Evolutionary conservation across 2,888 invertebrate genomes (phyloP).

Genomic region (Apamea sordens): DNA sequence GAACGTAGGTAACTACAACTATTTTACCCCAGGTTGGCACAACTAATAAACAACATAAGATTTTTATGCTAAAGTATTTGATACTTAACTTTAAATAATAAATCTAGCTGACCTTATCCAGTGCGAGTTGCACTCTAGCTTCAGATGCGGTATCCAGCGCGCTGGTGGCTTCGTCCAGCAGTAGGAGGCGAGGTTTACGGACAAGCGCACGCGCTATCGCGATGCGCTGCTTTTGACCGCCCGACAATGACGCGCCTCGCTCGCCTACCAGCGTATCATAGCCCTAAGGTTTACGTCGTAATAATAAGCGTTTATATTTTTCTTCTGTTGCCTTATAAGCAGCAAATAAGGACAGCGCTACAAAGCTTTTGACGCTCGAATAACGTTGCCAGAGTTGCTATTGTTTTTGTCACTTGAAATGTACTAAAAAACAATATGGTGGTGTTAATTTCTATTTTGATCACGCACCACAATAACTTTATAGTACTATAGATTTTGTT

Average conservation of each 20-base stretch:
- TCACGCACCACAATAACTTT: neutral
- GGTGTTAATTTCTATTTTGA: too few species aligned
- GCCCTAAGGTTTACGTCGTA: conserved; percentile 85
- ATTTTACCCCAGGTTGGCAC: neutral
- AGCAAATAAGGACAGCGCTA: neutral
- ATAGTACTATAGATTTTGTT: neutral
- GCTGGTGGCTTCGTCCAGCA: conserved; percentile 91
- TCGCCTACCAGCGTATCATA: conserved; percentile 90
- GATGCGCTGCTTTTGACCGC: conserved; percentile 93
- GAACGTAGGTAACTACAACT: too few species aligned
- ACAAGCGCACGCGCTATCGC: conserved; percentile 92
- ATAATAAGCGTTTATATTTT: neutral
- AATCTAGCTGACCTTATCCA: conserved; percentile 67
- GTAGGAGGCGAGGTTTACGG: conserved; percentile 90
- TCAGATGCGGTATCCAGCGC: conserved; percentile 92
- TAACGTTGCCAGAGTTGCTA: neutral
- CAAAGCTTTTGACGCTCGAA: neutral
- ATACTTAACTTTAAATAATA: neutral
- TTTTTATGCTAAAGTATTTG: neutral
- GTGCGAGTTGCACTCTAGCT: conserved; percentile 77
- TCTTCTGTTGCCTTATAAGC: neutral
- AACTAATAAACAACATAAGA: neutral
- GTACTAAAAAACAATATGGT: neutral
- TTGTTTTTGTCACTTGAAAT: neutral
- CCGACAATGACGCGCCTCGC: conserved; percentile 91